phyloP scores from a whole-genome alignment of 2,797 vertebrate species.

The Eremophila alpestris region DNA sequence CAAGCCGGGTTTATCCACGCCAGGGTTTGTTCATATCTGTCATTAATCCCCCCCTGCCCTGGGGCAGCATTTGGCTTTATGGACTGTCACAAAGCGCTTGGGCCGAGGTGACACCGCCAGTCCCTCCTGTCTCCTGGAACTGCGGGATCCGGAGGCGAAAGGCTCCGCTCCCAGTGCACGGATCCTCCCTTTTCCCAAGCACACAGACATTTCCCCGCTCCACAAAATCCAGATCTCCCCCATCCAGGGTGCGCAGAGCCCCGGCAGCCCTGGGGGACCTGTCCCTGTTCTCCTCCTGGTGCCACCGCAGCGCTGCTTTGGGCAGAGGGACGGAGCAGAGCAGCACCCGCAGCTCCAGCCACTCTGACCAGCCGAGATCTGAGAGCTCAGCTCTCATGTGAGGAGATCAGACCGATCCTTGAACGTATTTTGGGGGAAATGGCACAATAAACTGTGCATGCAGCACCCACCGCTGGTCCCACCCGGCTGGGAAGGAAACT shows the following conservation, averaged over 20 bases:
- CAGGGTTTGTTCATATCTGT: background rate
- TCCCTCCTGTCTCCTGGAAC: background rate
- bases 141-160: background rate
- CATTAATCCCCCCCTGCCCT: background rate
- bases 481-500: background rate
- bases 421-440: fast-evolving
- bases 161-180: background rate
- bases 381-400: too few species aligned
- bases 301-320: fast-evolving
- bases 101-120: background rate
- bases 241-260: fast-evolving
- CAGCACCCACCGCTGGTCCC: background rate
- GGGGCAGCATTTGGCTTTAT: background rate
- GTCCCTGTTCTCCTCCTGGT: fast-evolving
- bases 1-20: background rate
- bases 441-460: background rate
- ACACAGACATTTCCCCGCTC: background rate
- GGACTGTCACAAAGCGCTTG: fast-evolving
- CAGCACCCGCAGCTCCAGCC: background rate
- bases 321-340: background rate
- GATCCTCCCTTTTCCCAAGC: background rate
- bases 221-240: fast-evolving
- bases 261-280: fast-evolving
- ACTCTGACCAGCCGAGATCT: too few species aligned
- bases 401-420: background rate